Evolutionary conservation across 2,888 invertebrate genomes (phyloP).

Genomic region (Drosophila maculinotata): DNA sequence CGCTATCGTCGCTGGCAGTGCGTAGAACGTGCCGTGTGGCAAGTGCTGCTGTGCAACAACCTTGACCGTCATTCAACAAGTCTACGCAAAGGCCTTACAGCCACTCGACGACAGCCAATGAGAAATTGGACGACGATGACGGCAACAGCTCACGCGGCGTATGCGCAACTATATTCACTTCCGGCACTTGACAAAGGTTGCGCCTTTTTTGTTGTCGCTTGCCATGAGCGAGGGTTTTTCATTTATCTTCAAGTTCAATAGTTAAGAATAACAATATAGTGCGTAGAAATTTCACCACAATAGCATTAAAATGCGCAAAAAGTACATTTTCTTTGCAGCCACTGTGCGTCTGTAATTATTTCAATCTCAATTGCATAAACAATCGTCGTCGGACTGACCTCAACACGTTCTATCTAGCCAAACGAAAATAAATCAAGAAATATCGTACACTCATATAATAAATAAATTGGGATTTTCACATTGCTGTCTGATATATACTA

Average conservation of each 20-base stretch:
- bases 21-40: constrained; percentile 74
- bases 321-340: constrained; percentile 43
- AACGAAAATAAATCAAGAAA: constrained; percentile 54
- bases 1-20: constrained; percentile 8
- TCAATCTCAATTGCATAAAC: constrained; percentile 53
- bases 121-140: constrained; percentile 43
- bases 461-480: constrained; percentile 27
- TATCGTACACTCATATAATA: constrained; percentile 29
- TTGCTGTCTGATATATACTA: constrained; percentile 10
- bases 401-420: constrained; percentile 62
- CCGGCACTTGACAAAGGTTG: constrained; percentile 63
- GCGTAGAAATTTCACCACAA: constrained; percentile 76
- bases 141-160: constrained; percentile 47
- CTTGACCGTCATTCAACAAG: constrained; percentile 74
- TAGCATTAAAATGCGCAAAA: constrained; percentile 26
- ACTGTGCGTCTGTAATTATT: constrained; percentile 35
- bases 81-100: constrained; percentile 47
- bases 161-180: constrained; percentile 65
- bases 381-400: constrained; percentile 61
- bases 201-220: constrained; percentile 22
- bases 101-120: constrained; percentile 38
- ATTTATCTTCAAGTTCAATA: constrained; percentile 70
- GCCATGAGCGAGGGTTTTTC: constrained; percentile 35
- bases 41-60: constrained; percentile 53
- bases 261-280: constrained; percentile 28